Evolutionary conservation across 2,888 invertebrate species (phyloP), one percentile per base, ranked within the genome.

Genomic region (Ophioninae sp.): DNA sequence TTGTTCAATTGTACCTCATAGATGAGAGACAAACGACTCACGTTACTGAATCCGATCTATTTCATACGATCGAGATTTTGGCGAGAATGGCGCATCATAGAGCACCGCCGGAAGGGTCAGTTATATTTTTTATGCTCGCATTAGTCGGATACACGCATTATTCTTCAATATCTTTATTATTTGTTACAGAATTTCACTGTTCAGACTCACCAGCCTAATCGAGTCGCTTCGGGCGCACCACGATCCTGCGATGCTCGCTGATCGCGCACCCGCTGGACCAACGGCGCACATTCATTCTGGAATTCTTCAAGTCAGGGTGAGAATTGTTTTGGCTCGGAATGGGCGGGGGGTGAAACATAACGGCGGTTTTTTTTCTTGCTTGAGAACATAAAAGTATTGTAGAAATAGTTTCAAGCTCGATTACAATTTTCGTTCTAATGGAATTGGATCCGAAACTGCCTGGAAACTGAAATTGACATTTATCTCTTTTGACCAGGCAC

Each of bases 201-300:
- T 89, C 87, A 93, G 95, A 37, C 94, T 98, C 76, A 95, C 96
- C 0, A 95, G 95, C 75, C 94, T 98, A 77, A 96, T 98, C 75
- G 98, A 99, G 88, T 95, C 97, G 85, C 93, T 98, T 37, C 94
- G 97, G 89, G 96, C 96, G 87, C 94, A 94, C 90, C 96, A 96
- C 88, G 97, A 97, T 89, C 95, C 96, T 0, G 95, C 95, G 8
- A 95, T 96, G 88, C 94, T 97, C 77, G 95, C 96, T 2, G 98
- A 98, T 88, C 94, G 97, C 85, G 95, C 96, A 20, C 95, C 96
- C 0, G 95, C 96, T 23, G 97, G 97, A 23, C 96, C 97, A 1
- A 96, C 97, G 5, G 96, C 97, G 37, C 98, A 98, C 91, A 98
- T 99, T 90, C 98, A 98, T 92, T 97, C 98, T 76, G 98, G 98